Percentiles rank a stretch among this genome's conserved stretches.
phyloP scores from a whole-genome alignment of 2,888 invertebrate genomes.

The Brenthis daphne region DNA sequence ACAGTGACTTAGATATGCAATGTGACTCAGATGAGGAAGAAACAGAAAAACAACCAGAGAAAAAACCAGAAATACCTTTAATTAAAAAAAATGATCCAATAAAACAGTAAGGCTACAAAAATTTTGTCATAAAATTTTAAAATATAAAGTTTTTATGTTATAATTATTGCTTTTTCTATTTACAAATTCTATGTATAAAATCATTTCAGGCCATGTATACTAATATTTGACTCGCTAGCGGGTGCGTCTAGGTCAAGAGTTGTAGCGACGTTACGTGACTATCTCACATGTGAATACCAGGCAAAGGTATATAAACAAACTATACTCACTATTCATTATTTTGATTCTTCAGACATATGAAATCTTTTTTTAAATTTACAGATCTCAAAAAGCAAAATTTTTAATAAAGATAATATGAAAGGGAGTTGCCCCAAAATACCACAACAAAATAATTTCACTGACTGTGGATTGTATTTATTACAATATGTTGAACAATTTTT shows the following conservation, averaged over 20 bases:
- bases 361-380: constrained; percentile 49
- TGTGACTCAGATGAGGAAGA: constrained; percentile 78
- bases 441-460: constrained; percentile 98
- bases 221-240: constrained; percentile 97
- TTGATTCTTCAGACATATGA: background rate
- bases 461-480: constrained; percentile 97
- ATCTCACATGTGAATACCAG: constrained; percentile 92
- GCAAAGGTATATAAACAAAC: constrained; percentile 81
- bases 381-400: constrained; percentile 84
- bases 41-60: constrained; percentile 61
- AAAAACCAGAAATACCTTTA: constrained; percentile 60
- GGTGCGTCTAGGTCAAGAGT: constrained; percentile 91
- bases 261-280: constrained; percentile 94
- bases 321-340: background rate
- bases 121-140: background rate
- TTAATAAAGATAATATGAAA: constrained; percentile 91
- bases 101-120: constrained; percentile 83
- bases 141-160: background rate
- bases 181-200: constrained; percentile 18
- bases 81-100: constrained; percentile 77
- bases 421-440: constrained; percentile 95
- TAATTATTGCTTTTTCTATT: background rate
- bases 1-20: constrained; percentile 80
- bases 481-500: constrained; percentile 99
- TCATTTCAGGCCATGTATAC: constrained; percentile 91